These are phyloP conservation scores for Caradrina clavipalpis DNA, from an alignment of 2,888 invertebrate genomes.

Conservation along the genomic window DNA sequence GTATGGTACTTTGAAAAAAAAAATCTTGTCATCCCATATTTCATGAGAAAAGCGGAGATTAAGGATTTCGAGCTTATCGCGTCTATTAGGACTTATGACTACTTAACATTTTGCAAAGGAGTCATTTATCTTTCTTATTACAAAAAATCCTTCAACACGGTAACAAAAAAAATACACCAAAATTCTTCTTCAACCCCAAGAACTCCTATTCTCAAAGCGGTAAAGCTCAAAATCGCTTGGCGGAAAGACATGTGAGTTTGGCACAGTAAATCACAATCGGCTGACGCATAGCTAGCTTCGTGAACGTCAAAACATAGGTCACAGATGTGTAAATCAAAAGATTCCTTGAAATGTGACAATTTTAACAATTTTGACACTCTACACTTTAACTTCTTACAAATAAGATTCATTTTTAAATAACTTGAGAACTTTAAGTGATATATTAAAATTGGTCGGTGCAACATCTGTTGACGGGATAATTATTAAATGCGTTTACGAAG, in stretches of 20 bases:
- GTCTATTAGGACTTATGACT: conserved; percentile 48
- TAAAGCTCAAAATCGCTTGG: conserved; percentile 45
- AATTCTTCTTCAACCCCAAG: background rate
- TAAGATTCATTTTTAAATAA: conserved; percentile 39
- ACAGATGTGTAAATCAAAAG: conserved; percentile 68
- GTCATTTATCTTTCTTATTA: conserved; percentile 60
- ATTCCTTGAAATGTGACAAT: conserved; percentile 59
- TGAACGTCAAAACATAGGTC: conserved; percentile 74
- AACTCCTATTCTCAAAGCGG: background rate
- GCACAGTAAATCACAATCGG: conserved; percentile 66
- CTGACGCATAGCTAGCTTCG: conserved; percentile 66
- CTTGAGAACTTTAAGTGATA: background rate
- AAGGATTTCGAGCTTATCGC: conserved; percentile 36
- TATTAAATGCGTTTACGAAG: conserved; percentile 64
- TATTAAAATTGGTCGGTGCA: conserved; percentile 28
- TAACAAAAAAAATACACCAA: conserved; percentile 26
- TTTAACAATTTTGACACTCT: background rate
- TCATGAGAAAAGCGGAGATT: conserved; percentile 37
- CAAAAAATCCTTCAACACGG: conserved; percentile 54
- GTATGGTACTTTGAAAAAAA: conserved; percentile 17
- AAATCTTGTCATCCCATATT: conserved; percentile 53
- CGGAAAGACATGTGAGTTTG: conserved; percentile 23
- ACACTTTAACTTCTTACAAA: conserved; percentile 19
- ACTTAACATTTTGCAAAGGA: conserved; percentile 48
- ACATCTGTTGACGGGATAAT: conserved; percentile 59